phyloP scores from a whole-genome alignment of 2,113 vertebrate species.

The Spizaetus ornatus region DNA sequence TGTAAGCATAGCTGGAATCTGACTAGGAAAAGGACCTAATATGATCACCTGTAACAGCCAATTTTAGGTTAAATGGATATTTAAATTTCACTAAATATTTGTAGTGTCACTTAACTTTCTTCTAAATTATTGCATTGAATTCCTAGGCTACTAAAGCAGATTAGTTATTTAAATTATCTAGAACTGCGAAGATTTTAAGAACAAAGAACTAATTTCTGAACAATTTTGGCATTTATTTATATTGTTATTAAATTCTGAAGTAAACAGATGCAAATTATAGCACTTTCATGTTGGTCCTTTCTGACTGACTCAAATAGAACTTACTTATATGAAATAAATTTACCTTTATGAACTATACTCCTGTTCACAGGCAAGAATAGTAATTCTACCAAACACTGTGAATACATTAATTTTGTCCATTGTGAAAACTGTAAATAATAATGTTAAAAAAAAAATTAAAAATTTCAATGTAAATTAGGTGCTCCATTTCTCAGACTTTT shows the following conservation, averaged over 20 bases:
- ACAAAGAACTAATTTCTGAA: not conserved
- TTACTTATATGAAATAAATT: not conserved
- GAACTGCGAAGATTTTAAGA: not conserved
- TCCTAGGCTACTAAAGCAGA: not conserved
- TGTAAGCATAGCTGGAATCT: not conserved
- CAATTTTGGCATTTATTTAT: not conserved
- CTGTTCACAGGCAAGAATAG: not conserved
- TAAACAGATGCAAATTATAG: not conserved
- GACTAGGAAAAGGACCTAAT: not conserved
- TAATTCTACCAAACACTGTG: not conserved
- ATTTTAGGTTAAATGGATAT: not conserved
- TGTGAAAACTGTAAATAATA: not conserved
- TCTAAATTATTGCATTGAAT: not conserved
- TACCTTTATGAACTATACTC: not conserved
- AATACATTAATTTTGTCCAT: not conserved
- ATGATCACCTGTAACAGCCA: not conserved
- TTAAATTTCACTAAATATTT: not conserved
- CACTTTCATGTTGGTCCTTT: not conserved
- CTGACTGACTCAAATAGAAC: not conserved
- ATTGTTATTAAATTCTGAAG: not conserved
- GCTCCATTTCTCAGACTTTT: not conserved
- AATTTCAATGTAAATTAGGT: rapidly evolving
- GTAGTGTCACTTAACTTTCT: not conserved
- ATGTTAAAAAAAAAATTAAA: not conserved
- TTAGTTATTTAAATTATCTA: not conserved